Percentiles rank a stretch among this genome's conserved stretches.
phyloP scores from a whole-genome alignment of 2,888 invertebrate species.

The Drosophila fulvimacula region DNA sequence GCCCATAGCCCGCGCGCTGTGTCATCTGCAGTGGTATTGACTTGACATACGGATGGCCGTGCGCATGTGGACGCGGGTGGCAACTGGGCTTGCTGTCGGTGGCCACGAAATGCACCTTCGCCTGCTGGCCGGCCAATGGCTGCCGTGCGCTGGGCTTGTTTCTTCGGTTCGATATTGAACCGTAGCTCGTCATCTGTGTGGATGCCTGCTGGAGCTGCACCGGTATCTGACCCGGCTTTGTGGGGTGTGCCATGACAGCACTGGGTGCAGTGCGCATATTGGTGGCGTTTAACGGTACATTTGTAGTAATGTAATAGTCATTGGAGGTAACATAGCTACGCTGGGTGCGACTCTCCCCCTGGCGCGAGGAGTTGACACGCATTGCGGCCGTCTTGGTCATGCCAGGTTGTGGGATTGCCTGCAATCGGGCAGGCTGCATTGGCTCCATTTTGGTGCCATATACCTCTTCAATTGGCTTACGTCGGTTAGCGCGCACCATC shows the following conservation, averaged over 20 bases:
- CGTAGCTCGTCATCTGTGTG: slow-evolving; percentile 42
- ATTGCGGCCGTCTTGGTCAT: slow-evolving; percentile 57
- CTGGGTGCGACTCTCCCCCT: slow-evolving; percentile 56
- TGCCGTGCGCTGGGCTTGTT: slow-evolving; percentile 50
- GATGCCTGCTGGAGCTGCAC: slow-evolving; percentile 18
- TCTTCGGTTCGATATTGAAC: slow-evolving; percentile 43
- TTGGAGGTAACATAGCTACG: slow-evolving; percentile 67
- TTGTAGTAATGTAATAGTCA: slow-evolving; percentile 70
- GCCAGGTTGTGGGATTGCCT: slow-evolving; percentile 36
- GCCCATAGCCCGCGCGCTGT: slow-evolving; percentile 45
- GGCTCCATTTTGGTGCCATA: slow-evolving; percentile 75
- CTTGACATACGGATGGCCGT: slow-evolving; percentile 35
- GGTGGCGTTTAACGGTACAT: slow-evolving; percentile 55
- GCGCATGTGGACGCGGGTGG: slow-evolving; percentile 30
- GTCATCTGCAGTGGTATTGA: slow-evolving; percentile 27
- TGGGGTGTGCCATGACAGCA: slow-evolving; percentile 8
- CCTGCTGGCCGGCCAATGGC: slow-evolving; percentile 5
- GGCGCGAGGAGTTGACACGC: slow-evolving; percentile 53
- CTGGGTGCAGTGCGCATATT: slow-evolving; percentile 43
- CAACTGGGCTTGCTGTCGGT: slow-evolving; percentile 29
- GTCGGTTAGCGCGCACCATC: slow-evolving; percentile 80
- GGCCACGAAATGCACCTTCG: slow-evolving; percentile 52
- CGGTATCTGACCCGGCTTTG: slow-evolving; percentile 29
- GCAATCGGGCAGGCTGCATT: slow-evolving; percentile 50
- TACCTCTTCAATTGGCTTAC: slow-evolving; percentile 81